Conservation (phyloP, 2,113 vertebrate species). For the Trinectes maculatus region DNA sequence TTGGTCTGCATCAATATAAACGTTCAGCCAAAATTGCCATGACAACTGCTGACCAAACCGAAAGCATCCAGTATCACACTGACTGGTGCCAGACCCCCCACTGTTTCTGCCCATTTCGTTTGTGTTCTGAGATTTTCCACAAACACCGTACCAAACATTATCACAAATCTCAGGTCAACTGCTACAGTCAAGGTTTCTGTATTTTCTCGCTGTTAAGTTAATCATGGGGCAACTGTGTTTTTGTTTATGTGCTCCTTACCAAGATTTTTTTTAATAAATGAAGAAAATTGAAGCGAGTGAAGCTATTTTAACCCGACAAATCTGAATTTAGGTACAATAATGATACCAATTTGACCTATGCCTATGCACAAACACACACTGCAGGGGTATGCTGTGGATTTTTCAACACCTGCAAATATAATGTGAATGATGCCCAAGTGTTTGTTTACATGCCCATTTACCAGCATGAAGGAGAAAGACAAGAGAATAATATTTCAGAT, state of each 20-base stretch:
- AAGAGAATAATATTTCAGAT: no score
- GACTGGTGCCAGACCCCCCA: slow-evolving; percentile 34
- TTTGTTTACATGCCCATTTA: no score
- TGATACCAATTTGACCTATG: background rate
- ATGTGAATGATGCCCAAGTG: no score
- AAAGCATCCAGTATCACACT: slow-evolving; percentile 61
- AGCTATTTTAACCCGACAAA: background rate
- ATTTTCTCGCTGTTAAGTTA: background rate
- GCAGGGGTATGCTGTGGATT: no score
- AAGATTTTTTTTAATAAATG: no score
- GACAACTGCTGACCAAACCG: slow-evolving; percentile 60
- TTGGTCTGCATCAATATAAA: slow-evolving; percentile 65
- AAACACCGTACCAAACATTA: slow-evolving; percentile 34
- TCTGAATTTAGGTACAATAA: no score
- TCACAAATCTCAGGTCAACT: slow-evolving; percentile 16
- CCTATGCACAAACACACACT: slow-evolving; percentile 8
- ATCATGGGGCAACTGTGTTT: background rate
- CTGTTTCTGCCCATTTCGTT: slow-evolving; percentile 34
- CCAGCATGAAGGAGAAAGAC: no score
- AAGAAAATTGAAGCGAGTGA: no score
- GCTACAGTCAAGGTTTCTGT: slow-evolving; percentile 5
- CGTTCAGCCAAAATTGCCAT: slow-evolving; percentile 64
- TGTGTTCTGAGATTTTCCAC: slow-evolving; percentile 29
- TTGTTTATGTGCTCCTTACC: background rate
- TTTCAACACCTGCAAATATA: no score